Evolutionary conservation across 2,113 vertebrate genomes (phyloP), one percentile per base, ranked within the genome.

Genomic region (Leptobrachium ailaonicum): DNA sequence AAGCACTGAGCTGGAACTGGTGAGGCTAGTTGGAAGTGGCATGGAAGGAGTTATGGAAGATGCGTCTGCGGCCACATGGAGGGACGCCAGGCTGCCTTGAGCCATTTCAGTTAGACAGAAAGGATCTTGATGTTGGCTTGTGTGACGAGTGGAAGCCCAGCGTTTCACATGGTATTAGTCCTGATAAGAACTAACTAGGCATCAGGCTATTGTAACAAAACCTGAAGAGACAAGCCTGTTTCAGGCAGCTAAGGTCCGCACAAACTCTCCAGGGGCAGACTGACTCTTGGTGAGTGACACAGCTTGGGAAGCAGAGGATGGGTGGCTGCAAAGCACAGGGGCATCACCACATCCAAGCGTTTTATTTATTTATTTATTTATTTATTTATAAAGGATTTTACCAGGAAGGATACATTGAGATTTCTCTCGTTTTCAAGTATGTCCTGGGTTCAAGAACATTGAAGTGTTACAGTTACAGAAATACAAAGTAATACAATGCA

Each of bases 101-200:
- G 83, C 81, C 87, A 87, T 84, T 86, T 83, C 14, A 85, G 71
- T 87, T 83, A 87, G 73, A 74, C 58, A 80, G 86, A 84, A 87
- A 74, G 87, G 88, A 89, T 84, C 76, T 83, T 85, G 83, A 73
- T 84, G 83, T 85, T 86, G 80, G 85, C 71, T 73, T 88, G 68
- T 88, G 82, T 88, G 85, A 86, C 83, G 85, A 90, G 77, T 0
- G 76, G 84, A 90, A 90, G 83, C 81, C 86, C 84, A 82, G 84
- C 88, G 86, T 85, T 92, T 93, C 89, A 93, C 83, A 91, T 64
- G 83, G 82, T 68, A 90, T 91, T 90, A 89, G 83, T 87, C 91
- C 87, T 91, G 87, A 91, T 91, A 90, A 85, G 85, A 89, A 84
- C 82, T 90, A 90, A 90, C 84, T 84, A 86, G 87, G 86, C 84